A percentile compares a stretch with the other conserved stretches of the same genome.
phyloP scores from a whole-genome alignment of 2,797 vertebrate species.

The Artibeus jamaicensis region DNA sequence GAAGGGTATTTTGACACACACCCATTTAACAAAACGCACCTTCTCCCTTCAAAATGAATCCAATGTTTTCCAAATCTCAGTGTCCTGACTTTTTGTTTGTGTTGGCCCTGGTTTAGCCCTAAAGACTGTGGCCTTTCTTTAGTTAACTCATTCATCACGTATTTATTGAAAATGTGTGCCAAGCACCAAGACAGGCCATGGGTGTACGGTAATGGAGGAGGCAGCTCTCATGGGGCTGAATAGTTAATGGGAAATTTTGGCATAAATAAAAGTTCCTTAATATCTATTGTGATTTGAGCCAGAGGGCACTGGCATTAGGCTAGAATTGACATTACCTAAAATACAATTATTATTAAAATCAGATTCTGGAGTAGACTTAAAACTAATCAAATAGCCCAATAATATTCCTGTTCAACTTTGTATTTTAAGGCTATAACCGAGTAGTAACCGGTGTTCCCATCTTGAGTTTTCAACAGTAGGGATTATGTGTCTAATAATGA shows the following conservation, averaged over 20 bases:
- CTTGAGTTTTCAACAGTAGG: neutral
- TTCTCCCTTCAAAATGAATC: neutral
- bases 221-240: neutral
- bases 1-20: neutral
- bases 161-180: neutral
- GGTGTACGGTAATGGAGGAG: accelerated
- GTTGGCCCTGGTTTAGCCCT: neutral
- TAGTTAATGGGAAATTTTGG: neutral
- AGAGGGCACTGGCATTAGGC: neutral
- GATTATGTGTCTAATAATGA: neutral
- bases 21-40: neutral
- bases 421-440: neutral
- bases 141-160: neutral
- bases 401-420: neutral
- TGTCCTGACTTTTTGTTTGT: neutral
- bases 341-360: neutral
- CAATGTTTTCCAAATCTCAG: neutral
- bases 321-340: neutral
- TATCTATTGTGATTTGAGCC: neutral
- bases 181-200: neutral
- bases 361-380: neutral
- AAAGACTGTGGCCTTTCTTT: neutral
- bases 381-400: neutral
- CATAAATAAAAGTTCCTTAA: neutral
- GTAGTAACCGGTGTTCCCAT: neutral